A percentile compares a stretch with the other conserved stretches of the same genome.
Conservation (phyloP, 2,797 vertebrate genomes). For the Kryptolebias ocellatus region DNA sequence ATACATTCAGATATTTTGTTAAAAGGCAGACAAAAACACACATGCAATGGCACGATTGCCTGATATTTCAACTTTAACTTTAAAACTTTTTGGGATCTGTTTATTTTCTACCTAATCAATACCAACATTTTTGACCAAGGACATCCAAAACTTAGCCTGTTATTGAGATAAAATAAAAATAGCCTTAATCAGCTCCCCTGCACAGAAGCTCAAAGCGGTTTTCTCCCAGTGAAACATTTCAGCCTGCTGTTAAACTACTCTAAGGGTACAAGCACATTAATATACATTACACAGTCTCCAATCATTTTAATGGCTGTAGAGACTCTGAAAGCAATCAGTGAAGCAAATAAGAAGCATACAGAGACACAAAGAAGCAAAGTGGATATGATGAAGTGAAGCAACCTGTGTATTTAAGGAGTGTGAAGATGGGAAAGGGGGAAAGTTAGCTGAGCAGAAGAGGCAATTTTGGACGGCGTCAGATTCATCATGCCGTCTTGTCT, state of each 20-base stretch:
- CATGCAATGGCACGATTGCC: too few species aligned
- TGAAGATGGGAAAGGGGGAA: constrained; percentile 52
- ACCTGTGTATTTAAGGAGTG: constrained; percentile 45
- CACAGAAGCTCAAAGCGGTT: constrained; percentile 34
- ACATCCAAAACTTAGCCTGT: not conserved
- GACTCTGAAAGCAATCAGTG: constrained; percentile 63
- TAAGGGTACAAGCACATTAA: constrained; percentile 67
- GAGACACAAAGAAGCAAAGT: constrained; percentile 39
- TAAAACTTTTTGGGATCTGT: not conserved
- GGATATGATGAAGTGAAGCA: constrained; percentile 33
- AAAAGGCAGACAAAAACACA: too few species aligned
- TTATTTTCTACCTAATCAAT: not conserved
- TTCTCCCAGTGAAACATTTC: constrained; percentile 63
- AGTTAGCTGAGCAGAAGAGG: constrained; percentile 62
- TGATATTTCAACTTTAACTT: too few species aligned
- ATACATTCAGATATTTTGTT: too few species aligned
- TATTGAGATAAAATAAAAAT: constrained; percentile 44
- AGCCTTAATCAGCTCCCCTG: constrained; percentile 53
- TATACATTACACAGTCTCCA: constrained; percentile 69
- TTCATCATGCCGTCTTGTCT: constrained; percentile 63
- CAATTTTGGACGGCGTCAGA: constrained; percentile 56
- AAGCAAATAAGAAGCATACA: constrained; percentile 57
- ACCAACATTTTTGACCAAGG: not conserved
- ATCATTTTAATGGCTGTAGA: constrained; percentile 67
- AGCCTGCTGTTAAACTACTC: constrained; percentile 49